These are phyloP conservation scores for Lamprologus tigripictilis DNA, from an alignment of 2,113 vertebrate species.

Conservation along the genomic window DNA sequence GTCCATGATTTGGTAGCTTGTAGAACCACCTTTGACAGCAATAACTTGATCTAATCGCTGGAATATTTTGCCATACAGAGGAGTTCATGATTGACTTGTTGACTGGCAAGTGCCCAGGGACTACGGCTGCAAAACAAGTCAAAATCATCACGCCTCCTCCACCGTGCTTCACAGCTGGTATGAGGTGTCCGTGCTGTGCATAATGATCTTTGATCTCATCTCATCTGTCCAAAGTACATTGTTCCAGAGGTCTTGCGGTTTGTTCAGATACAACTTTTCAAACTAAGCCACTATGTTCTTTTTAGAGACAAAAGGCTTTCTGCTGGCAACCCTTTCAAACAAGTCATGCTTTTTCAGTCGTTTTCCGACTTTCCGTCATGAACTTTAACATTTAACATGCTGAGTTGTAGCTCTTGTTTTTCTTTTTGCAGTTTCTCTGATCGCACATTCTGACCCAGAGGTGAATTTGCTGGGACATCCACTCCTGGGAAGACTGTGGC, in stretches of 20 bases:
- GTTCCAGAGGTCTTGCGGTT: neutral
- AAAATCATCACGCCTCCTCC: neutral
- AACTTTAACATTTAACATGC: neutral
- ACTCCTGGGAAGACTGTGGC: neutral
- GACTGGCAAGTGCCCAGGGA: neutral
- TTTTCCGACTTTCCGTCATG: neutral
- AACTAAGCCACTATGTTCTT: neutral
- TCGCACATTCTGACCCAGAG: neutral
- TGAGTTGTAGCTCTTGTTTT: neutral
- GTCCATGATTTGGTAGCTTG: neutral
- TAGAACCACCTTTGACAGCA: neutral
- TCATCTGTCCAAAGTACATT: neutral
- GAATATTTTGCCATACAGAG: neutral
- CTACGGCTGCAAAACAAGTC: neutral
- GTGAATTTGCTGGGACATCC: neutral
- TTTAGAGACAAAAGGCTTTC: neutral
- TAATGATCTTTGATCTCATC: neutral
- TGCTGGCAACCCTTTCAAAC: neutral
- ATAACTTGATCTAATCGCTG: neutral
- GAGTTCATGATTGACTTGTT: neutral
- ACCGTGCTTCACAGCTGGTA: neutral
- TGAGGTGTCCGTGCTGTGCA: neutral
- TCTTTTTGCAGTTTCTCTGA: neutral
- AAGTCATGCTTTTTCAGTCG: neutral
- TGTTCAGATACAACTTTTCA: neutral